These are phyloP conservation scores for Yponomeuta evonymella DNA, from an alignment of 2,888 invertebrate genomes.

Conservation along the genomic window DNA sequence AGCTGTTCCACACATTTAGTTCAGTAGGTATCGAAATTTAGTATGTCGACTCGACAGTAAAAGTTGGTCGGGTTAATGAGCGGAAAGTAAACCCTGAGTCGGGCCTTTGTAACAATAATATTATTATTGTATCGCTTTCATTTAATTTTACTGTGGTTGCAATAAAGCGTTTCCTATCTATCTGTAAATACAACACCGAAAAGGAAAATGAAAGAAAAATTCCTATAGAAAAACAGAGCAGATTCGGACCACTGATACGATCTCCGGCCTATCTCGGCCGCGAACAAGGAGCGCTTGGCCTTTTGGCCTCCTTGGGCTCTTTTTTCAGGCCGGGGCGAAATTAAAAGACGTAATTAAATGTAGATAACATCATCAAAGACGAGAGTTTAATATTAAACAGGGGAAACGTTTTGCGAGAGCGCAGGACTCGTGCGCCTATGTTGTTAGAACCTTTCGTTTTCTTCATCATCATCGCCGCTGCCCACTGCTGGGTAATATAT, in stretches of 20 bases:
- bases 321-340: constrained; percentile 11
- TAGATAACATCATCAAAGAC: constrained; percentile 19
- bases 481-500: no score
- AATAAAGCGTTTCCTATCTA: no score
- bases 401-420: constrained; percentile 12
- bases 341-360: constrained; percentile 19
- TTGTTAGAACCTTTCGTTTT: neutral
- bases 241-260: neutral
- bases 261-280: constrained; percentile 11
- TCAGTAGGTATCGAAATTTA: no score
- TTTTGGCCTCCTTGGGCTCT: constrained; percentile 6
- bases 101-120: no score
- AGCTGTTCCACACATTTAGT: no score
- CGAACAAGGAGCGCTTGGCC: constrained; percentile 6
- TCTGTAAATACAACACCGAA: no score
- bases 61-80: no score
- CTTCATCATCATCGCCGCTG: neutral
- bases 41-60: no score
- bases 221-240: neutral
- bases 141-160: no score
- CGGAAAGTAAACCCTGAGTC: no score
- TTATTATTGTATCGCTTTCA: no score
- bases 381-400: constrained; percentile 17
- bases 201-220: neutral
- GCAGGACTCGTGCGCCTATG: neutral